Base-by-base conservation (phyloP, 2,888 invertebrate genomes). In the Phengaris arion region DNA sequence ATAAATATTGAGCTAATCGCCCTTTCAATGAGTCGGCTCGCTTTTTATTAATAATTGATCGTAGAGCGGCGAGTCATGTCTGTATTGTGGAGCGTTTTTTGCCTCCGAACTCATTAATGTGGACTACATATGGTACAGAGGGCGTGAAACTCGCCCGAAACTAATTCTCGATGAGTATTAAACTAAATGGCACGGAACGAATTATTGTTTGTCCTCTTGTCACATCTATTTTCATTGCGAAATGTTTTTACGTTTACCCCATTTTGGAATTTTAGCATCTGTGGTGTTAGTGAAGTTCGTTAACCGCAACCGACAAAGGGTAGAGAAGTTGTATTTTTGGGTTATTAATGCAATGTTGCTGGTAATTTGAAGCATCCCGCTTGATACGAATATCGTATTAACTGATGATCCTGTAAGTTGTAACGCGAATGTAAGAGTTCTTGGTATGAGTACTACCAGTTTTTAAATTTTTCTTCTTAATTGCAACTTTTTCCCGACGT, bases 1-100 rank as follows among this genome's bases (percentile, higher is more conserved):
- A 93, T 93, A 93, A 93, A 93, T 93, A 93, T 93, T 93, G 93
- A 93, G 93, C 93, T 93, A 93, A 93, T 93, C 93, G 93, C 93
- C 92, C 92, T 93, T 93, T 93, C 93, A 93, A 92, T 92, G 91
- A 90, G 90, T 91, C 93, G 92, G 93, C 90, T 90, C 89, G 92
- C 91, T 93, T 93, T 93, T 93, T 93, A 93, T 93, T 93, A 93
- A 93, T 93, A 93, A 93, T 93, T 92, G 93, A 93, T 93, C 88
- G 89, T 85, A 82, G 89, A 91, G 87, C 87, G 86, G 87, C 93
- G 89, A 93, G 93, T 93, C 93, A 93, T 93, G 93, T 89, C 87
- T 74, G 88, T 90, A 92, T 92, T 92, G 92, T 92, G 84, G 87
- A 82, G 87, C 85, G 87, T 91, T 93, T 93, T 93, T 93, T 92